Base-by-base conservation (phyloP, 2,797 vertebrate genomes). In the Miichthys miiuy region DNA sequence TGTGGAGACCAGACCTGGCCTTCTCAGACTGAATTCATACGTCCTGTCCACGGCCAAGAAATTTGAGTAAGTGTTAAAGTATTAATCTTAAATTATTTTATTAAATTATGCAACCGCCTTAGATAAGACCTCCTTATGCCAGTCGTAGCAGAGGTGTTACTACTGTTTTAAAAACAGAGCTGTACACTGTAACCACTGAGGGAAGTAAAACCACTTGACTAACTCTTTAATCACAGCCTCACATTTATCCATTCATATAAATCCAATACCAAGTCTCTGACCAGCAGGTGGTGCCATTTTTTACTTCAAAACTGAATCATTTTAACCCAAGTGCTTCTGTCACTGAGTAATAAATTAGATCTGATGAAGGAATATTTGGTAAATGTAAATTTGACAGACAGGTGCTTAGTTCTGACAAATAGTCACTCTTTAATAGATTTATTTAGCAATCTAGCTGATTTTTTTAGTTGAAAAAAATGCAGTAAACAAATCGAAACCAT, bases 51-150 rank as follows among this genome's bases (percentile, higher is more conserved):
- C 88, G 11, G n/a, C 73, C 63, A 91, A 50, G 72, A 93, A 21
- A 58, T 94, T 90, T 86, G 92, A 92, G 94, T 95, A 76, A 93
- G 94, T 93, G 34, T 67, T 48, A 6, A 20, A 25, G 5, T 17
- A 11, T 71, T 6, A 55, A 41, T n/a, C 30, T 34, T 34, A 34
- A 38, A 38, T 38, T 38, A 38, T 38, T 38, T 38, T 38, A 38
- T 38, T 38, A 38, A 38, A 38, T 38, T 38, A 38, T 2, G 34
- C 8, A 38, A 38, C 34, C 2, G 34, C 8, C 34, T 38, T 7
- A 38, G 34, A 38, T 38, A 38, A 38, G 34, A 9, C 34, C 34
- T 38, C 34, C 34, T 38, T 38, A 38, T 38, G 34, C 34, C 7
- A 34, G 7, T 38, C 8, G 8, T 9, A 38, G 34, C 34, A 38